Percentiles rank a stretch among this genome's conserved stretches.
These are phyloP conservation scores for Zaprionus africanus DNA, from an alignment of 1,140 invertebrate genomes.

Conservation along the genomic window DNA sequence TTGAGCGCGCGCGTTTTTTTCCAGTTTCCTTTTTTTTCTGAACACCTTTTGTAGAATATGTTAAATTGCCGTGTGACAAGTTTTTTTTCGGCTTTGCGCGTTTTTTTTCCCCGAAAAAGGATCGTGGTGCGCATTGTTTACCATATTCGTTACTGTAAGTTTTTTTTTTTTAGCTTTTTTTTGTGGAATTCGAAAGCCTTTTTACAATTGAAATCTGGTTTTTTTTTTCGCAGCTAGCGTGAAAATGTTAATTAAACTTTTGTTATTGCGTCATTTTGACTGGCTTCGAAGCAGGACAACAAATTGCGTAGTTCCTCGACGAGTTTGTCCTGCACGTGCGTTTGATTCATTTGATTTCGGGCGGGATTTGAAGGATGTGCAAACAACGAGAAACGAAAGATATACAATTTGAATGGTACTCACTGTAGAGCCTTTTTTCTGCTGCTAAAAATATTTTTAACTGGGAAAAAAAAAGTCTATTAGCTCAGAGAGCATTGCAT, in stretches of 20 bases:
- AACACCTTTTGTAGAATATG: conserved; percentile 49
- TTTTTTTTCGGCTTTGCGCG: conserved; percentile 59
- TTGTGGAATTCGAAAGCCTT: conserved; percentile 27
- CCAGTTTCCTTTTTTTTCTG: conserved; percentile 23
- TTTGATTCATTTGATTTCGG: neutral
- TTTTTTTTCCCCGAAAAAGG: conserved; percentile 40
- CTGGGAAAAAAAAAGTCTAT: neutral
- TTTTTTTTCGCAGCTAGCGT: conserved; percentile 28
- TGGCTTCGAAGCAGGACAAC: conserved; percentile 30
- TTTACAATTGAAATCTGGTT: conserved; percentile 38
- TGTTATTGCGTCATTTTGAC: conserved; percentile 67
- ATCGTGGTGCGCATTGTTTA: conserved; percentile 45
- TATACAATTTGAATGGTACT: neutral
- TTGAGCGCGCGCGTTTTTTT: conserved; percentile 51
- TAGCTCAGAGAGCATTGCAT: too few species aligned
- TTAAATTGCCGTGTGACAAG: conserved; percentile 70
- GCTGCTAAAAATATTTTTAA: neutral
- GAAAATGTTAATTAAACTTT: conserved; percentile 75
- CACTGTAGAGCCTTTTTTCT: neutral
- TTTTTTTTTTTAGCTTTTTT: conserved; percentile 32
- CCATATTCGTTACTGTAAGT: conserved; percentile 58
- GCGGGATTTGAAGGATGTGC: neutral
- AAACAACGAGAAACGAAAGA: neutral
- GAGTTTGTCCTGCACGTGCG: conserved; percentile 53
- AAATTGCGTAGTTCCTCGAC: conserved; percentile 63